Conservation (phyloP, 2,888 invertebrate species). For the Dolichopus griseipennis region DNA sequence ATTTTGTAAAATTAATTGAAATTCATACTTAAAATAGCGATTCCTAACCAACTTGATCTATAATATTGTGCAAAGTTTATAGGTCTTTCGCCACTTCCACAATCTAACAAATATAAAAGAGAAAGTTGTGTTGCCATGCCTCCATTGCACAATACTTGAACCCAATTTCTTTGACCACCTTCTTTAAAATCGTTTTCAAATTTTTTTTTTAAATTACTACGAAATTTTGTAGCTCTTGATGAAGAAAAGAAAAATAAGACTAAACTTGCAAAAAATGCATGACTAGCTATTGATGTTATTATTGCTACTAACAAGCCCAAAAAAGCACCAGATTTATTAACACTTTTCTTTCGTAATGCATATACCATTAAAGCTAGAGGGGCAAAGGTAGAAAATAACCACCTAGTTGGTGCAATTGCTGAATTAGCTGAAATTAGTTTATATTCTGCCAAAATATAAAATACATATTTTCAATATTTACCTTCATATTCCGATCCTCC, state of each 20-base stretch:
- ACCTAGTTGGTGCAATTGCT: constrained; percentile 38
- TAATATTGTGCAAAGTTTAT: constrained; percentile 69
- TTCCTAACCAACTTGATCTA: constrained; percentile 71
- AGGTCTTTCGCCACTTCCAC: constrained; percentile 67
- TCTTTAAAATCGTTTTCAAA: constrained; percentile 72
- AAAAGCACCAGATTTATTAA: constrained; percentile 61
- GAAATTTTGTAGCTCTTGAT: constrained; percentile 72
- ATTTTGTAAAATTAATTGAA: not conserved
- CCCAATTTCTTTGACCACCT: constrained; percentile 83
- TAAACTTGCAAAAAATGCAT: constrained; percentile 63
- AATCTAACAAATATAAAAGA: constrained; percentile 67
- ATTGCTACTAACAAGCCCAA: constrained; percentile 66
- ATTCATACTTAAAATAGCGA: constrained; percentile 61
- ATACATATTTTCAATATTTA: constrained; percentile 29
- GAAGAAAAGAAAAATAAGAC: constrained; percentile 70
- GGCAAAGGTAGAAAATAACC: constrained; percentile 38
- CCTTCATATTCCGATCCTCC: constrained; percentile 49
- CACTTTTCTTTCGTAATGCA: constrained; percentile 55
- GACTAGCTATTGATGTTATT: constrained; percentile 65
- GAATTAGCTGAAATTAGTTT: constrained; percentile 27
- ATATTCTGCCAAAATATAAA: not conserved
- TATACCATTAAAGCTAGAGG: constrained; percentile 58
- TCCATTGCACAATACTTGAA: constrained; percentile 79
- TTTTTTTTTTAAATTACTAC: constrained; percentile 54
- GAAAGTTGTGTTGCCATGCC: constrained; percentile 78